Conservation (phyloP, 2,888 invertebrate genomes). For the Reticulitermes lucifugus region DNA sequence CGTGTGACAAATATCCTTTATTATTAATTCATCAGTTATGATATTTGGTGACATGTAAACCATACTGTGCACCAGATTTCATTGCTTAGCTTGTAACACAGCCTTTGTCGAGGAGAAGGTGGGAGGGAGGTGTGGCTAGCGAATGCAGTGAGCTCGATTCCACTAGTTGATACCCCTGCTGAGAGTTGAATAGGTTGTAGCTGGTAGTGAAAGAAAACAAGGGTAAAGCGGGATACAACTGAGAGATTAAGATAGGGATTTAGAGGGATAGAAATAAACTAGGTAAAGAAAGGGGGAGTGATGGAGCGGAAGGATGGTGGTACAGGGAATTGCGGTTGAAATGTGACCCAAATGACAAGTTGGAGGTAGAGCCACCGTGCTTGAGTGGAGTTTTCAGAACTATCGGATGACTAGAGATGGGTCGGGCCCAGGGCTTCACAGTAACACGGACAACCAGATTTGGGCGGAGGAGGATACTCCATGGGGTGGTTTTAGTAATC, state of each 20-base stretch:
- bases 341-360: slow-evolving; percentile 1
- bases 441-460: slow-evolving; percentile 12
- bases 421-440: neutral
- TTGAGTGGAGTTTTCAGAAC: slow-evolving; percentile 2
- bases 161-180: neutral
- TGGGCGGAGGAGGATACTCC: neutral
- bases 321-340: slow-evolving; percentile 8
- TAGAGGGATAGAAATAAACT: neutral
- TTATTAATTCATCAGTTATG: too few relatives aligned
- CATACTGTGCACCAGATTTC: too few relatives aligned
- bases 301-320: neutral
- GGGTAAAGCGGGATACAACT: neutral
- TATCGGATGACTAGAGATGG: slow-evolving; percentile 1
- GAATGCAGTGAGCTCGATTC: too few relatives aligned
- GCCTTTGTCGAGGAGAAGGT: too few relatives aligned
- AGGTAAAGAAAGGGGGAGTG: neutral
- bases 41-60: too few relatives aligned
- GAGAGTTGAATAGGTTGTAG: neutral
- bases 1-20: too few relatives aligned
- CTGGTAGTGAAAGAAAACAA: neutral
- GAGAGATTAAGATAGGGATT: slow-evolving; percentile 2
- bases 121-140: too few relatives aligned
- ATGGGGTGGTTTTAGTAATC: neutral
- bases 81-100: too few relatives aligned
- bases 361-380: neutral